Base-by-base conservation (phyloP, 2,113 vertebrate species). In the Solea solea region DNA sequence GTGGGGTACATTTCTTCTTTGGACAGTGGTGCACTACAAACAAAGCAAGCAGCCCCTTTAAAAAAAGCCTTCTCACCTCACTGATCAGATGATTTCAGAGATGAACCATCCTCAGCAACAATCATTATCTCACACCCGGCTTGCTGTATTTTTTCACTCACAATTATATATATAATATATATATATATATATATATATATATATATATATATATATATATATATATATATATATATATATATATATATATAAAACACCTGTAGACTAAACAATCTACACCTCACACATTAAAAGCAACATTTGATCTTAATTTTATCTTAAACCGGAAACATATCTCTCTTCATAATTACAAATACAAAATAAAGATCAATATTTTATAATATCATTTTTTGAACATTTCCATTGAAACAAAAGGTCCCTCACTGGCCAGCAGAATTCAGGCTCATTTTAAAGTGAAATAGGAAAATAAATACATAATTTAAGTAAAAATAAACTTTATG, bases 391-490 rank as follows among this genome's bases (percentile, higher is more conserved):
- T 44, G 42, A 16, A 68, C 25, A 74, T 81, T 56, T 64, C 71
- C 59, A 64, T 66, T 88, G 62, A 89, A 88, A 82, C 85, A 85
- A 85, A 90, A 61, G 70, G 75, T 83, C 83, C 78, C 67, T 90
- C 85, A 89, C 91, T 93, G 90, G 80, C 92, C 92, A 92, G 89
- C 92, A 93, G 92, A 92, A 92, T 90, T 83, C 72, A 88, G 74
- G 68, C 67, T 91, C 80, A 89, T 86, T 82, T 77, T 14, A 85
- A 73, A 81, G 62, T 76, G 80, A 81, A 81, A 92, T 92, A 91
- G 86, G 85, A 93, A 93, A 93, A 93, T 91, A 92, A 92, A 93
- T 92, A 86, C 55, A 86, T 64, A 82, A 91, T 90, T 84, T 87
- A 86, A 76, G 49, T 79, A 86, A 80, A 59, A 89, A 90, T 91